Percentiles rank a stretch among this genome's conserved stretches.
Evolutionary conservation across 2,888 invertebrate species (phyloP).

Genomic region (Belgica antarctica): DNA sequence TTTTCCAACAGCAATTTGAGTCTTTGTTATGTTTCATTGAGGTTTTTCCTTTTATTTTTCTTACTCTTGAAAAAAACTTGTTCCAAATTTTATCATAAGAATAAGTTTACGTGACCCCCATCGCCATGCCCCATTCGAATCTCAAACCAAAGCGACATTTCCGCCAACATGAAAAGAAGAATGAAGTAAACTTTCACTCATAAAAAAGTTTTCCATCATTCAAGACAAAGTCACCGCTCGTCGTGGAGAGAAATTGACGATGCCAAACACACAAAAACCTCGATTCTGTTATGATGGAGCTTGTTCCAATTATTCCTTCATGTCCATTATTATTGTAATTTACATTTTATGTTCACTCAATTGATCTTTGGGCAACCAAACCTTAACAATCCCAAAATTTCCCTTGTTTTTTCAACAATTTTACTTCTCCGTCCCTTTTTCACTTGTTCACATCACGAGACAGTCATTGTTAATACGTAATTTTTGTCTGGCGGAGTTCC

Average conservation of each 20-base stretch:
- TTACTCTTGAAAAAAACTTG: too few relatives aligned
- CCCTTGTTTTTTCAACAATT: not conserved
- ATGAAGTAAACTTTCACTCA: conserved; percentile 1
- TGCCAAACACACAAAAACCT: not conserved
- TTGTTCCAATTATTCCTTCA: conserved; percentile 17
- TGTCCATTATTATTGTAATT: conserved; percentile 27
- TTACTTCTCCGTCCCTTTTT: not conserved
- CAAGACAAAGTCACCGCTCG: not conserved
- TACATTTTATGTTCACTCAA: conserved; percentile 28
- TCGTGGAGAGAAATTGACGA: not conserved
- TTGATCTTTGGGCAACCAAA: not conserved
- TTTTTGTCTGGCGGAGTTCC: not conserved
- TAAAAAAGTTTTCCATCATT: conserved; percentile 17
- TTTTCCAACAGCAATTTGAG: too few relatives aligned
- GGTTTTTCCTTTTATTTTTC: not conserved
- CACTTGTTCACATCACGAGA: not conserved
- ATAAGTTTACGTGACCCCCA: not conserved
- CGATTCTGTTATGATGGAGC: conserved; percentile 18
- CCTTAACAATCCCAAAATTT: not conserved
- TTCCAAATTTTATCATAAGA: not conserved
- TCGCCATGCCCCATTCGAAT: too few relatives aligned
- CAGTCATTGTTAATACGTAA: conserved; percentile 3
- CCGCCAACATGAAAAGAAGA: not conserved
- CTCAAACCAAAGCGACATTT: conserved; percentile 1
- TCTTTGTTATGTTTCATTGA: not conserved